phyloP scores from a whole-genome alignment of 2,113 vertebrate species.

The Nibea albiflora region DNA sequence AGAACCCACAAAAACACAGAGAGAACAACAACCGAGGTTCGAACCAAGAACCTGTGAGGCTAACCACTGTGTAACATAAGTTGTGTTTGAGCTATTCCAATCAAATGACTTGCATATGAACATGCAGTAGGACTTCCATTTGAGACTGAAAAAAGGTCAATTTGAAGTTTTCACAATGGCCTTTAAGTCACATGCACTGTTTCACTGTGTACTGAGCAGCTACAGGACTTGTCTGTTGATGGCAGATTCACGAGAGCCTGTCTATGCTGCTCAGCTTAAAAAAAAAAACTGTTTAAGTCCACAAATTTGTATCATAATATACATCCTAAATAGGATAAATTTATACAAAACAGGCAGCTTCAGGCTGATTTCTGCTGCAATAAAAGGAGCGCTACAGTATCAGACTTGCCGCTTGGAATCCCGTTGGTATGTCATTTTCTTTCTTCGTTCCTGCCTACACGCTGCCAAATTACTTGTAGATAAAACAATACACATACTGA shows the following conservation, averaged over 20 bases:
- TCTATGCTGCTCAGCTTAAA: background rate
- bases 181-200: background rate
- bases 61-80: background rate
- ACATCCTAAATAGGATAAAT: background rate
- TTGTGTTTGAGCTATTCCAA: background rate
- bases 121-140: background rate
- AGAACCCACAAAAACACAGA: too few relatives aligned
- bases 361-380: background rate
- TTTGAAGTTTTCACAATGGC: background rate
- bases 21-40: too few relatives aligned
- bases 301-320: background rate
- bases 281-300: background rate
- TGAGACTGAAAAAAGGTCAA: background rate
- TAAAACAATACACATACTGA: slow-evolving; percentile 62
- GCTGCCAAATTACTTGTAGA: slow-evolving; percentile 48
- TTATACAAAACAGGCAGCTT: slow-evolving; percentile 14
- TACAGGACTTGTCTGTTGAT: background rate
- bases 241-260: background rate
- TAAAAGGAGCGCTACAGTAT: background rate
- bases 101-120: slow-evolving; percentile 12
- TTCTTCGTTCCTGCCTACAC: slow-evolving; percentile 53
- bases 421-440: slow-evolving; percentile 37
- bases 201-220: background rate
- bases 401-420: slow-evolving; percentile 20
- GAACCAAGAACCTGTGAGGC: too few relatives aligned